Conservation (phyloP, 2,888 invertebrate species). For the Macaria liturata region DNA sequence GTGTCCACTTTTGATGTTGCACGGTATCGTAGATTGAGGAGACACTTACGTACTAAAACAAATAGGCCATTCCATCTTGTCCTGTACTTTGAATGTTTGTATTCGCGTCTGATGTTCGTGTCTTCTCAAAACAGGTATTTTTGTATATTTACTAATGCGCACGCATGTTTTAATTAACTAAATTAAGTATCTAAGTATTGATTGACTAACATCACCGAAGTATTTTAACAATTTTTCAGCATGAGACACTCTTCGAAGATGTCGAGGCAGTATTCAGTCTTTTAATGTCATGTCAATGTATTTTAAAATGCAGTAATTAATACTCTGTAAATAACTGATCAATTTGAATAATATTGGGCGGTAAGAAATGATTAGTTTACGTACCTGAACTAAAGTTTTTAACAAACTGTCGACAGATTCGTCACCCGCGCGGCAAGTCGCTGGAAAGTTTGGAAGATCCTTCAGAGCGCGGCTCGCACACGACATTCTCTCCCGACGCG, state of each 20-base stretch:
- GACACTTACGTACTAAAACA: slow-evolving; percentile 4
- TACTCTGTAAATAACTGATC: slow-evolving; percentile 17
- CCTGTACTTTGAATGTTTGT: not conserved
- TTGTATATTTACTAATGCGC: slow-evolving; percentile 32
- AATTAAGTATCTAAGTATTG: slow-evolving; percentile 24
- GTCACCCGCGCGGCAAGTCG: slow-evolving; percentile 93
- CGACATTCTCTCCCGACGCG: slow-evolving; percentile 84
- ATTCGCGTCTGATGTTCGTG: slow-evolving; percentile 3
- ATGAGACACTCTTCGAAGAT: slow-evolving; percentile 27
- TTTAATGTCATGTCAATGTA: slow-evolving; percentile 18
- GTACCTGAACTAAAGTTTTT: slow-evolving; percentile 5
- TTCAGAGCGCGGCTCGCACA: slow-evolving; percentile 84
- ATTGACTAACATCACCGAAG: slow-evolving; percentile 25
- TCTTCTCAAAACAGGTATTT: slow-evolving; percentile 3
- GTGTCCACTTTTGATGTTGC: slow-evolving; percentile 49
- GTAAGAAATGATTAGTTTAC: not conserved
- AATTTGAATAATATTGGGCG: not conserved
- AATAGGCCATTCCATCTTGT: not conserved
- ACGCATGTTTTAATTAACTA: slow-evolving; percentile 34
- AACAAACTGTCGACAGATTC: slow-evolving; percentile 82
- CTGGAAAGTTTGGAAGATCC: slow-evolving; percentile 93
- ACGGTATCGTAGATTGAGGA: slow-evolving; percentile 50
- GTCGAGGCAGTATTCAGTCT: slow-evolving; percentile 18
- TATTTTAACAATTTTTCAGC: slow-evolving; percentile 25
- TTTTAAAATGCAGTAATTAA: slow-evolving; percentile 16